These are phyloP conservation scores for Doryteuthis pealeii DNA, from an alignment of 1,140 invertebrate species.

Conservation along the genomic window DNA sequence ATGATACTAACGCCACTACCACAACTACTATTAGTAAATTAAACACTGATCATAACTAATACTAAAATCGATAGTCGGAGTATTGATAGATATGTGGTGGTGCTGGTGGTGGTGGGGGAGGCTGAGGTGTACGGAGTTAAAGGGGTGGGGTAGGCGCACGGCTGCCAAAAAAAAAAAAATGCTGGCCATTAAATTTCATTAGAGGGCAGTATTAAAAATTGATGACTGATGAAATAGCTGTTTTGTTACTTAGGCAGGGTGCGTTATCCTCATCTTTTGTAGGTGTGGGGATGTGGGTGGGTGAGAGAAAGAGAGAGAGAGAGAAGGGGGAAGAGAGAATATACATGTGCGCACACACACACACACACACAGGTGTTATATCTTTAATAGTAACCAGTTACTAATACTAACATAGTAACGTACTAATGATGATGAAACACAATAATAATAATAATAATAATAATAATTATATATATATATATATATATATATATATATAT, in stretches of 20 bases:
- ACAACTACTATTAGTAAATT: background rate
- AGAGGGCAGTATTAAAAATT: conserved; percentile 4
- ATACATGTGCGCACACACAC: too few relatives aligned
- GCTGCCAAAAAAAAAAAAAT: background rate
- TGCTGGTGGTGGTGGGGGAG: background rate
- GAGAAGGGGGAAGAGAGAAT: background rate
- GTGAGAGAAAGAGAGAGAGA: conserved; percentile 8
- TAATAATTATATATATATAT: too few relatives aligned
- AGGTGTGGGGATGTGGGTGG: conserved; percentile 13
- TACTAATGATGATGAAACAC: too few relatives aligned
- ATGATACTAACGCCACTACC: background rate
- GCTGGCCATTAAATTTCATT: conserved; percentile 11
- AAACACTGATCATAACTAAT: conserved; percentile 16
- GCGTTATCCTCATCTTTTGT: background rate
- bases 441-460: too few relatives aligned
- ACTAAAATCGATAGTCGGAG: conserved; percentile 5
- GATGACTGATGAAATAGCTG: background rate
- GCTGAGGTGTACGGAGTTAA: background rate
- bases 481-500: too few relatives aligned
- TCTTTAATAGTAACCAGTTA: too few relatives aligned
- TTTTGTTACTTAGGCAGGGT: too few relatives aligned
- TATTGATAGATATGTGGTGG: background rate
- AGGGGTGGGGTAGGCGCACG: background rate
- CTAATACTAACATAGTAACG: too few relatives aligned
- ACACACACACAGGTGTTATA: too few relatives aligned